A percentile compares a stretch with the other conserved stretches of the same genome.
phyloP scores from a whole-genome alignment of 2,113 vertebrate genomes.

The Cinclus cinclus region DNA sequence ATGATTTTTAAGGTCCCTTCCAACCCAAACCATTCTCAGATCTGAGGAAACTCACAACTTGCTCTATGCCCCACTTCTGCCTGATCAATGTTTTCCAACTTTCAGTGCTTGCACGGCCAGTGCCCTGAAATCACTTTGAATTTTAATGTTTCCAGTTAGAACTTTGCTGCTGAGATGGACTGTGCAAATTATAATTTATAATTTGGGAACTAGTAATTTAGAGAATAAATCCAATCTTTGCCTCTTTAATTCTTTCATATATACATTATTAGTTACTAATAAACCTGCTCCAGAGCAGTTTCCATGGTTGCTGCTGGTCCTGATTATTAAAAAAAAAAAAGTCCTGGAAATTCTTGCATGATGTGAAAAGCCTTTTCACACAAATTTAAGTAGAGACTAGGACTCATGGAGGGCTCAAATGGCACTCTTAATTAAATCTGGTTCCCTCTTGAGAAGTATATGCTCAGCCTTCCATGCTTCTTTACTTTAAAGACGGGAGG shows the following conservation, averaged over 20 bases:
- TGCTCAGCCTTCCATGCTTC: not conserved
- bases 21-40: not conserved
- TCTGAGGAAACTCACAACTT: not conserved
- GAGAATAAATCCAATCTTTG: not conserved
- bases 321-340: not conserved
- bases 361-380: not conserved
- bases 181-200: too few species aligned
- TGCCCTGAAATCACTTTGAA: not conserved
- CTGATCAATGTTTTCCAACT: not conserved
- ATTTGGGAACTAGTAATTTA: not conserved
- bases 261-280: not conserved
- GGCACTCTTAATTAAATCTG: not conserved
- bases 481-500: not conserved
- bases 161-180: not conserved
- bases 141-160: not conserved
- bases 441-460: not conserved
- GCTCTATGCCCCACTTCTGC: accelerated
- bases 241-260: not conserved
- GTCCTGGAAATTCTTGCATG: not conserved
- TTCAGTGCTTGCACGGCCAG: accelerated
- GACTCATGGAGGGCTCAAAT: not conserved
- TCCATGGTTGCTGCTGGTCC: not conserved
- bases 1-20: not conserved
- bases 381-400: not conserved
- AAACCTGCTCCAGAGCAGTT: not conserved